Percentiles rank a stretch among this genome's conserved stretches.
phyloP scores from a whole-genome alignment of 2,113 vertebrate species.

The Myiagra hebetior region DNA sequence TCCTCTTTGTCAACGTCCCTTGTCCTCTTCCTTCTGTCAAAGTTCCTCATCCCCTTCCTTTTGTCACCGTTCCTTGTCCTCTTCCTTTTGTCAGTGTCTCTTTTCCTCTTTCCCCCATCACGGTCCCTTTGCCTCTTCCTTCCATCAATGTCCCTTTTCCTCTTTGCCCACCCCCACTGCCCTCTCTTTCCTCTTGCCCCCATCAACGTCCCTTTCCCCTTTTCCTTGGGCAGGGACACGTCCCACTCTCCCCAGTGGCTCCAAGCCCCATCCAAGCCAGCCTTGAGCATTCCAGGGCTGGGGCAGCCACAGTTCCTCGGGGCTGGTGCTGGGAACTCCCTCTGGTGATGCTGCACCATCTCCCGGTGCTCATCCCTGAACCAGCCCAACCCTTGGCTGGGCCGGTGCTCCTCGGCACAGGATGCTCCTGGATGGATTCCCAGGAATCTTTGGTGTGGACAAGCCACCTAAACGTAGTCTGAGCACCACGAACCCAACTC shows the following conservation, averaged over 20 bases:
- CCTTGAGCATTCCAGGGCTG: neutral
- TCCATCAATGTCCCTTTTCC: fast-evolving
- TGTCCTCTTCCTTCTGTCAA: no score
- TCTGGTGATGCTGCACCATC: neutral
- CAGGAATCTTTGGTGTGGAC: fast-evolving
- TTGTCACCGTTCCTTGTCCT: no score
- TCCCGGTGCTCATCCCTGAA: neutral
- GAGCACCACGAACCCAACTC: fast-evolving
- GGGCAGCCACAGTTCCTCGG: neutral
- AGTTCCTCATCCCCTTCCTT: no score
- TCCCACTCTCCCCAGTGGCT: neutral
- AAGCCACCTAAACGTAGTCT: fast-evolving
- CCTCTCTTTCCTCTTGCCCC: no score
- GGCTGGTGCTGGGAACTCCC: fast-evolving
- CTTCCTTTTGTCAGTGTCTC: no score
- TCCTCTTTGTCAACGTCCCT: no score
- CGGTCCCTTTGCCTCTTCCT: neutral
- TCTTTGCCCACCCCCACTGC: neutral
- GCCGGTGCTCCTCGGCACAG: fast-evolving
- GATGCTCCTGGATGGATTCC: neutral
- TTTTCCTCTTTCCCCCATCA: neutral
- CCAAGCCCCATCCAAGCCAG: neutral
- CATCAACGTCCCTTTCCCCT: neutral
- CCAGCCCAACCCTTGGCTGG: fast-evolving
- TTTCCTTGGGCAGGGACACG: neutral